These are phyloP conservation scores for Lasiommata megera DNA, from an alignment of 2,888 invertebrate species.

Conservation along the genomic window DNA sequence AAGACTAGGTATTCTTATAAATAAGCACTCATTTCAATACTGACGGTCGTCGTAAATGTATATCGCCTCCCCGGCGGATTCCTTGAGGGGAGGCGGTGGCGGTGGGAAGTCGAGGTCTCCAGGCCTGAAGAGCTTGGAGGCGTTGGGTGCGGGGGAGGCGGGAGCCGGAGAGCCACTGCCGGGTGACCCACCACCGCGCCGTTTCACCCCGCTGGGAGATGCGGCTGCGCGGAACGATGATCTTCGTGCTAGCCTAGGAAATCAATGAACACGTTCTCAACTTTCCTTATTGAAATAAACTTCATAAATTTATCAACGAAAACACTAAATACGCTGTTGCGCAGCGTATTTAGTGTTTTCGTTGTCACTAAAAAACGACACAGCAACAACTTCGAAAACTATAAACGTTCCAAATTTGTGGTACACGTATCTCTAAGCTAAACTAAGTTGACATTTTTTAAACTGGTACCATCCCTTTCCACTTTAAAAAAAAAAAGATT, in stretches of 20 bases:
- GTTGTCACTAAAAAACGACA: too few species aligned
- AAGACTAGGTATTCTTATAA: constrained; percentile 22
- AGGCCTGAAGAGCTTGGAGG: constrained; percentile 73
- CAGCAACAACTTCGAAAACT: too few species aligned
- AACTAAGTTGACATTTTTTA: too few species aligned
- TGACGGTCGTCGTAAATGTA: constrained; percentile 76
- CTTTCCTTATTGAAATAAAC: too few species aligned
- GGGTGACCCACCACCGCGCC: constrained; percentile 70
- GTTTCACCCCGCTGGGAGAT: constrained; percentile 67
- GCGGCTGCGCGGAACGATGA: constrained; percentile 83
- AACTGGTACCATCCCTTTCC: too few species aligned
- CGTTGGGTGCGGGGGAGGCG: constrained; percentile 73
- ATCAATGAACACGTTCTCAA: background rate
- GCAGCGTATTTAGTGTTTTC: too few species aligned
- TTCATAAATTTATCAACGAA: too few species aligned
- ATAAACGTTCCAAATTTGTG: too few species aligned
- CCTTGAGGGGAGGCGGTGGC: constrained; percentile 77
- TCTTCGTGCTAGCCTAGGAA: constrained; percentile 83
- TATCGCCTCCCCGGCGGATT: constrained; percentile 85
- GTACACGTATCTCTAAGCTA: too few species aligned
- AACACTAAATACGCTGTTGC: too few species aligned
- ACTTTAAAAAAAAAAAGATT: too few species aligned
- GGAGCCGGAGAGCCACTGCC: constrained; percentile 67
- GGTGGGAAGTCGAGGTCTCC: constrained; percentile 71
- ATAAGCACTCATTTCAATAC: constrained; percentile 50